Base-by-base conservation (phyloP, 2,113 vertebrate genomes). In the Tichodroma muraria region DNA sequence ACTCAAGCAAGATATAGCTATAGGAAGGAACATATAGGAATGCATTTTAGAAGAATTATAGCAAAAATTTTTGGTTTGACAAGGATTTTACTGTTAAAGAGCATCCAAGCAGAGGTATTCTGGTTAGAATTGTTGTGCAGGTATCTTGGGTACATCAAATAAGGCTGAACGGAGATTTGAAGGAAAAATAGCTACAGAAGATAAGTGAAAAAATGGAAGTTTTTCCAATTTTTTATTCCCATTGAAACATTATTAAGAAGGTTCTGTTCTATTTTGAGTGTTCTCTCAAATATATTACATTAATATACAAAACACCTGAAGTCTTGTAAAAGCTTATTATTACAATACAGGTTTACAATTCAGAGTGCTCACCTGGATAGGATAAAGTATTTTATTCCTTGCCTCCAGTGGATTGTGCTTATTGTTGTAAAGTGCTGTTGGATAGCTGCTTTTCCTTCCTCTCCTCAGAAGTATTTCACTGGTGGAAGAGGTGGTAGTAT, bases 1-100 rank as follows among this genome's bases (percentile, higher is more conserved):
- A 63, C 89, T 80, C 89, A 31, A 79, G 17, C n/a, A 82, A 68
- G 82, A 80, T 93, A 91, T 95, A 98, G 97, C 97, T 98, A 92
- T 96, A 85, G 77, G 54, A 96, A 97, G 97, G 94, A 84, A 83
- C 84, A 97, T n/a, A 97, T 94, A 95, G 79, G n/a, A n/a, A 54
- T 45, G 10, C 85, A 63, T 94, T 93, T 81, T 90, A 50, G 37
- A 90, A 66, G n/a, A 52, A 52, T 21, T 37, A 31, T 44, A 85
- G 53, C 31, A 64, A 50, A 49, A 63, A 57, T 10, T 49, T 72
- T 81, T n/a, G 16, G 24, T 80, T 70, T 40, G 59, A 63, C 25
- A 7, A 49, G 21, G 52, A 27, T 86, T 94, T 37, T 49, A 17
- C 14, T 71, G 33, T 53, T 82, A 59, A 33, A 72, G 37, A 79